Evolutionary conservation across 2,113 vertebrate species (phyloP).

Genomic region (Paedocypris sp.): DNA sequence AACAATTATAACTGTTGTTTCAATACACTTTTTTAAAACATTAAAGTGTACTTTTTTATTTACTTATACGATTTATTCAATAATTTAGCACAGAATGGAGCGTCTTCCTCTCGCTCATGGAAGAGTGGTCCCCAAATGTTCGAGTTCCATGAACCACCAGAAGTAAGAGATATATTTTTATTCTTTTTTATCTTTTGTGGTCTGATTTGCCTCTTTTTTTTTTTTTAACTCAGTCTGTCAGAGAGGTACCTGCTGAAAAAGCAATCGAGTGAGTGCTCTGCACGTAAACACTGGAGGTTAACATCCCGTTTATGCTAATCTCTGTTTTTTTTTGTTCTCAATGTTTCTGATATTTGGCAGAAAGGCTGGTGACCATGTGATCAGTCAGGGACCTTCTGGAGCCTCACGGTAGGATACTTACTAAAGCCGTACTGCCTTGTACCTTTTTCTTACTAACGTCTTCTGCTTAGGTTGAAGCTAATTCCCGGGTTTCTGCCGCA

Average conservation of each 20-base stretch:
- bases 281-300: neutral
- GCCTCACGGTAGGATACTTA: constrained; percentile 65
- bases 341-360: no score
- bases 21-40: neutral
- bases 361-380: constrained; percentile 71
- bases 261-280: constrained; percentile 78
- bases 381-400: constrained; percentile 72
- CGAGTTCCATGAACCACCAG: constrained; percentile 62
- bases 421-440: no score
- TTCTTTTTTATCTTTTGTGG: neutral
- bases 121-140: constrained; percentile 56
- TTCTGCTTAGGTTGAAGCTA: constrained; percentile 62
- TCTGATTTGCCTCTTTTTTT: neutral
- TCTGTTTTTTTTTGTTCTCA: constrained; percentile 8
- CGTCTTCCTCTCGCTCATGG: constrained; percentile 46
- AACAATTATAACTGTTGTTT: neutral
- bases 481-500: constrained; percentile 70
- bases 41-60: neutral
- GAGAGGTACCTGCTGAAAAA: constrained; percentile 65
- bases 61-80: no score
- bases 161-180: no score
- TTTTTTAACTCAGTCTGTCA: constrained; percentile 59
- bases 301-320: neutral
- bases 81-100: constrained; percentile 1
- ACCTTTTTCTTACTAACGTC: no score